A percentile compares a stretch with the other conserved stretches of the same genome.
phyloP scores from a whole-genome alignment of 2,888 invertebrate genomes.

The Erannis defoliaria region DNA sequence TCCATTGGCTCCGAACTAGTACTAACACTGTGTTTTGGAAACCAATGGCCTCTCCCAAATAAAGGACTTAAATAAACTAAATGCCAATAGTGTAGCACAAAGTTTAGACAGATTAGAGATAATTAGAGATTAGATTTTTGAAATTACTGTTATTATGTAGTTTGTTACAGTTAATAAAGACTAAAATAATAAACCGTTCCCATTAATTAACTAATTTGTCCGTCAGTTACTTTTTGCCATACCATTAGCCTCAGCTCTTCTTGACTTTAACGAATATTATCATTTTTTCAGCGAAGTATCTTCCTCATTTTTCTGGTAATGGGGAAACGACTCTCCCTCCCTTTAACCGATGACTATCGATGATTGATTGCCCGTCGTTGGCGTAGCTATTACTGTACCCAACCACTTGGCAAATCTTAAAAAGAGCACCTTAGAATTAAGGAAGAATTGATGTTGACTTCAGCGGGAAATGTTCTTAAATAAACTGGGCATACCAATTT shows the following conservation, averaged over 20 bases:
- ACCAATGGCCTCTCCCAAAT: too few species aligned
- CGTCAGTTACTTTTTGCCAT: slow-evolving; percentile 35
- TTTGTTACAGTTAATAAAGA: too few species aligned
- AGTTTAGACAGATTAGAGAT: too few species aligned
- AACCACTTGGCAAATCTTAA: slow-evolving; percentile 65
- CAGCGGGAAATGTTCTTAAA: not conserved
- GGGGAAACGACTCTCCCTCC: slow-evolving; percentile 54
- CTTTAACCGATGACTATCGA: slow-evolving; percentile 62
- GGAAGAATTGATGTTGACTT: slow-evolving; percentile 31
- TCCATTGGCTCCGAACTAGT: too few species aligned
- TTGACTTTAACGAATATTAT: slow-evolving; percentile 53
- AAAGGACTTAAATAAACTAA: too few species aligned
- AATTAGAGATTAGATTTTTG: too few species aligned
- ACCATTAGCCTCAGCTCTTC: slow-evolving; percentile 37
- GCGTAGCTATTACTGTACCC: slow-evolving; percentile 61
- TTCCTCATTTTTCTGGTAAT: slow-evolving; percentile 60
- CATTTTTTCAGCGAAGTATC: slow-evolving; percentile 48
- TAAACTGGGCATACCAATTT: not conserved
- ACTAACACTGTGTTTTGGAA: too few species aligned
- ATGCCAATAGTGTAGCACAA: too few species aligned
- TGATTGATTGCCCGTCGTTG: slow-evolving; percentile 65
- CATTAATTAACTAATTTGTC: slow-evolving; percentile 40
- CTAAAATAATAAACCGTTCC: slow-evolving; percentile 1
- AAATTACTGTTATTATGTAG: too few species aligned
- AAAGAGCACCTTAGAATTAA: slow-evolving; percentile 54